Evolutionary conservation across 1,140 invertebrate genomes (phyloP), one percentile per base, ranked within the genome.

Genomic region (Diorhabda carinulata): DNA sequence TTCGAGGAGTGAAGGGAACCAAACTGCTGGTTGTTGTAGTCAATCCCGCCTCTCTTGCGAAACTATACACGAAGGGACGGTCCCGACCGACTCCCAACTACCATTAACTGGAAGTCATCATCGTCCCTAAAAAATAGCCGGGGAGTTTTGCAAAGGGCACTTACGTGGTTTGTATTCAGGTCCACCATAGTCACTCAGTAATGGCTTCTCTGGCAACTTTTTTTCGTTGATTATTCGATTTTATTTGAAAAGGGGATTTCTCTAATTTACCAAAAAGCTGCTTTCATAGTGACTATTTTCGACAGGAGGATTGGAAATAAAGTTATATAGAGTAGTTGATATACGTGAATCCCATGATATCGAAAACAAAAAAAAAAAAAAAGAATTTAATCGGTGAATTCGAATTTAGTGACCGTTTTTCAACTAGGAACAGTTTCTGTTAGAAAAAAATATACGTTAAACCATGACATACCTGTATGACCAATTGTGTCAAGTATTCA

Each of bases 61-160:
- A 72, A 72, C 74, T 72, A 70, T 69, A 73, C 68, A 70, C 69
- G 52, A 74, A 72, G 74, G 72, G 64, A 65, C 69, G 73, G 69
- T 70, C 74, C 74, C 70, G 47, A 52, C 47, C 69, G 65, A 47
- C 69, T 68, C 62, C 73, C 43, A 41, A 9, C 25, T 57, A 67
- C 71, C 66, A 73, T 72, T 75, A 75, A 75, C 71, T 71, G 70
- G 68, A 70, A 61, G 65, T 69, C 70, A 72, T 43, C 70, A 67
- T 70, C 60, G 67, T 56, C n/a, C 45, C 72, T 57, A 67, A 60
- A 60, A 60, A 58, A 66, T 60, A 42, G 43, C 66, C 66, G 66
- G 59, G 66, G 66, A 67, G 57, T 3, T 61, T 60, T 60, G 40
- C 10, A 45, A 67, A 43, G 57, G 66, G 61, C 61, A 64, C 61